Evolutionary conservation across 2,888 invertebrate species (phyloP).

Genomic region (Mesorhabditis spiculigera): DNA sequence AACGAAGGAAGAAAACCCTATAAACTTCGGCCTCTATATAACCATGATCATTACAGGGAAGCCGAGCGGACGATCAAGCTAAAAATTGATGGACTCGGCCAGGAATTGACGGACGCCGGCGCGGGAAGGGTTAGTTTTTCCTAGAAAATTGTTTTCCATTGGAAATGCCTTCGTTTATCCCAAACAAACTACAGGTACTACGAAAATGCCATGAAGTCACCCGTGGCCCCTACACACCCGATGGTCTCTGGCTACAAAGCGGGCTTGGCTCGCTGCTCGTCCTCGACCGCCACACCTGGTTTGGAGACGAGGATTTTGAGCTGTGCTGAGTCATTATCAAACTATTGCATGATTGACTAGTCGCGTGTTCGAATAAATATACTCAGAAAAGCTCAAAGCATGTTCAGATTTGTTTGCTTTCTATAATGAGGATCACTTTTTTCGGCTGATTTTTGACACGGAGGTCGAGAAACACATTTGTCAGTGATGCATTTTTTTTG

Average conservation of each 20-base stretch:
- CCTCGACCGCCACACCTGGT: background rate
- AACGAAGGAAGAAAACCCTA: too few relatives aligned
- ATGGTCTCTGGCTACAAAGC: slow-evolving; percentile 1
- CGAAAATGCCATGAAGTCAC: background rate
- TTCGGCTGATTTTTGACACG: too few relatives aligned
- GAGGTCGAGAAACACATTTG: too few relatives aligned
- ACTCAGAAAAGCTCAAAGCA: too few relatives aligned
- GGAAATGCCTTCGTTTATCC: background rate
- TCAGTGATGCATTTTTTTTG: too few relatives aligned
- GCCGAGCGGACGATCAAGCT: too few relatives aligned
- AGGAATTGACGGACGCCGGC: background rate
- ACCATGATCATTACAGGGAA: background rate
- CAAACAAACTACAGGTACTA: background rate
- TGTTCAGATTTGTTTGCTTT: too few relatives aligned
- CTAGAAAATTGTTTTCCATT: background rate
- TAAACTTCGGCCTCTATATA: too few relatives aligned
- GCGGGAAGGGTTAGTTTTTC: background rate
- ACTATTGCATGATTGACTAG: too few relatives aligned
- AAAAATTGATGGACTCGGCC: background rate
- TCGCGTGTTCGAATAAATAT: too few relatives aligned
- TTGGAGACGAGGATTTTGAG: slow-evolving; percentile 2
- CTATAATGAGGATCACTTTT: too few relatives aligned
- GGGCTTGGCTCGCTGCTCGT: background rate
- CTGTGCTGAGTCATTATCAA: background rate
- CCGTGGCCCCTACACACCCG: background rate